Evolutionary conservation across 92 coral and sea anemone species (phyloP).

Genomic region (Epizoanthus ramosus): DNA sequence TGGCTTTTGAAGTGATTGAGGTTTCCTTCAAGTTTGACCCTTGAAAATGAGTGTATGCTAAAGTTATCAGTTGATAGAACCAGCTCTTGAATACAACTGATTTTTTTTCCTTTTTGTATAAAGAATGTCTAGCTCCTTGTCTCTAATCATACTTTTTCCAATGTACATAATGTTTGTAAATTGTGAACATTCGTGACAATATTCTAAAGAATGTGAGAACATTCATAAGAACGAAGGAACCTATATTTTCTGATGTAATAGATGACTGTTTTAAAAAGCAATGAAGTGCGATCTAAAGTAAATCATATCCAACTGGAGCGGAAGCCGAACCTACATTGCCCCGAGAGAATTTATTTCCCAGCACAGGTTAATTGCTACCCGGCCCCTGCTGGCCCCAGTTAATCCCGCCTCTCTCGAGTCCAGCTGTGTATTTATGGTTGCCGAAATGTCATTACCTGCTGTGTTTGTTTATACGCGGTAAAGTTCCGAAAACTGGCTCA

Average conservation of each 20-base stretch:
- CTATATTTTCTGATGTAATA: slow-evolving; percentile 13
- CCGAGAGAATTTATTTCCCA: slow-evolving; percentile 15
- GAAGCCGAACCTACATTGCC: slow-evolving; percentile 3
- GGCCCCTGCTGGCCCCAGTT: slow-evolving; percentile 6
- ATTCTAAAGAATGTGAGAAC: too few species aligned
- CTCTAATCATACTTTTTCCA: too few species aligned
- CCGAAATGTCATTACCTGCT: slow-evolving; percentile 35
- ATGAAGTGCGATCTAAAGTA: neutral
- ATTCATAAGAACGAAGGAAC: neutral
- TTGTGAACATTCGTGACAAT: neutral
- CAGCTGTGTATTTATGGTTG: slow-evolving; percentile 36
- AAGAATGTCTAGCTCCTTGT: too few species aligned
- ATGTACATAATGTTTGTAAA: neutral
- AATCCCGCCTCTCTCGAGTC: slow-evolving; percentile 17
- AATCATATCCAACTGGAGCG: slow-evolving; percentile 4
- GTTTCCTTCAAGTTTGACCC: too few species aligned
- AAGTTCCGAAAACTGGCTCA: slow-evolving; percentile 11
- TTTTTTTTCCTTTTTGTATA: too few species aligned
- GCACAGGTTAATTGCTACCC: slow-evolving; percentile 37
- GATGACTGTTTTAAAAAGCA: slow-evolving; percentile 10
- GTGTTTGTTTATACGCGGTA: slow-evolving; percentile 33
- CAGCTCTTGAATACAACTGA: too few species aligned
- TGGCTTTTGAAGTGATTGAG: too few species aligned
- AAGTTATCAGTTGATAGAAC: too few species aligned
- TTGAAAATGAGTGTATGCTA: too few species aligned